phyloP scores from a whole-genome alignment of 53 echinoderm and acorn worm genomes.

The Holothuria scabra region DNA sequence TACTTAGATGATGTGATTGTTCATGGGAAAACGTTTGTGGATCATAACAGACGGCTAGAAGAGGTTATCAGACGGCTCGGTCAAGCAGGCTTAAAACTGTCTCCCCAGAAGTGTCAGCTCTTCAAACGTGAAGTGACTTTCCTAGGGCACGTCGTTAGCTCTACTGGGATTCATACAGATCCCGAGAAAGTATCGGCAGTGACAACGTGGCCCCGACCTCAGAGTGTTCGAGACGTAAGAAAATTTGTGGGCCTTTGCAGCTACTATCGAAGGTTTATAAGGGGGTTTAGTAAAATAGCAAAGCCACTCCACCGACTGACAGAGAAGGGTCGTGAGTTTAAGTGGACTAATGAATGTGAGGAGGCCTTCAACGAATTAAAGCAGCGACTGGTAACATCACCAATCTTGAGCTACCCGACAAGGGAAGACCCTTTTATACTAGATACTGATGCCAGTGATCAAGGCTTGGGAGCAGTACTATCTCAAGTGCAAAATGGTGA shows the following conservation, averaged over 20 bases:
- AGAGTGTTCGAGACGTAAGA: neutral
- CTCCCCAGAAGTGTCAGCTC: slow-evolving; percentile 65
- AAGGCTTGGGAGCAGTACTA: slow-evolving; percentile 16
- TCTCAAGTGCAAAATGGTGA: slow-evolving; percentile 19
- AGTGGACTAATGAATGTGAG: slow-evolving; percentile 14
- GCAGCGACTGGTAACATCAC: neutral
- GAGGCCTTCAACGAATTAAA: slow-evolving; percentile 18
- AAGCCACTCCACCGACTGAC: slow-evolving; percentile 29
- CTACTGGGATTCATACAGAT: slow-evolving; percentile 32
- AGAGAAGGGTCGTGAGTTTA: neutral
- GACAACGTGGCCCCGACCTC: too few species aligned
- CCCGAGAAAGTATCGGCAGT: too few species aligned
- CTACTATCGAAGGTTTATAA: slow-evolving; percentile 14
- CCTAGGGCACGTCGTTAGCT: slow-evolving; percentile 58
- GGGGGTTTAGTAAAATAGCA: slow-evolving; percentile 14
- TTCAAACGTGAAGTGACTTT: too few species aligned
- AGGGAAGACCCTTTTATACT: slow-evolving; percentile 13
- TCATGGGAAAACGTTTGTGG: slow-evolving; percentile 43
- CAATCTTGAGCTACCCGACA: slow-evolving; percentile 6
- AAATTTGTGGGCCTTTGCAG: slow-evolving; percentile 16
- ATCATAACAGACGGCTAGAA: slow-evolving; percentile 33
- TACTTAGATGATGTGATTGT: slow-evolving; percentile 71
- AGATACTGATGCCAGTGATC: slow-evolving; percentile 24
- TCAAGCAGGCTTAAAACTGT: slow-evolving; percentile 60
- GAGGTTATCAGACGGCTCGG: slow-evolving; percentile 43